phyloP scores from a whole-genome alignment of 2,113 vertebrate genomes.

The Oncorhynchus mykiss region DNA sequence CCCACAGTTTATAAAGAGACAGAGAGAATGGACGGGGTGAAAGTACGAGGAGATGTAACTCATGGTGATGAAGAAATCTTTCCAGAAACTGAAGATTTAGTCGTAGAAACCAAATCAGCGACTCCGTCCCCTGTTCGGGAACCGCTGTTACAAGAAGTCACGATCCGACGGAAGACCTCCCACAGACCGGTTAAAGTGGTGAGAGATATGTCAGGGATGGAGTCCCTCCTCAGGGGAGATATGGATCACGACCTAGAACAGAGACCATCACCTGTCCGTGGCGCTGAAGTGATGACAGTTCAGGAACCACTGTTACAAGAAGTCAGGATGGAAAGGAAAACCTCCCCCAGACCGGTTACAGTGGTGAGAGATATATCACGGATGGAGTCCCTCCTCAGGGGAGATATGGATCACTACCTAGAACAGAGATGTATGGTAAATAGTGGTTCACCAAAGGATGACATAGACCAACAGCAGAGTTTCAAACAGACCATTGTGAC shows the following conservation, averaged over 20 bases:
- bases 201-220: constrained; percentile 59
- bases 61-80: background rate
- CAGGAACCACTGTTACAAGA: constrained; percentile 64
- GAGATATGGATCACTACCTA: constrained; percentile 64
- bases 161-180: constrained; percentile 49
- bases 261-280: constrained; percentile 5
- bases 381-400: constrained; percentile 64
- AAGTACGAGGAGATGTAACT: background rate
- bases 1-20: constrained; percentile 29
- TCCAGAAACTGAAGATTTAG: constrained; percentile 64
- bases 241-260: constrained; percentile 55
- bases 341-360: constrained; percentile 21
- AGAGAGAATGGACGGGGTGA: constrained; percentile 14
- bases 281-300: constrained; percentile 43
- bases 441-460: background rate
- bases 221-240: constrained; percentile 68
- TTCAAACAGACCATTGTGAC: background rate
- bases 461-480: background rate
- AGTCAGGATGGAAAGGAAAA: constrained; percentile 51
- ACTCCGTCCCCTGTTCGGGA: constrained; percentile 61
- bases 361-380: constrained; percentile 54
- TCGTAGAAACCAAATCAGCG: constrained; percentile 70
- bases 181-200: constrained; percentile 28
- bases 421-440: background rate
- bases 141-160: constrained; percentile 61